Conservation (phyloP, 2,113 vertebrate genomes). For the Dipodomys ordii region DNA sequence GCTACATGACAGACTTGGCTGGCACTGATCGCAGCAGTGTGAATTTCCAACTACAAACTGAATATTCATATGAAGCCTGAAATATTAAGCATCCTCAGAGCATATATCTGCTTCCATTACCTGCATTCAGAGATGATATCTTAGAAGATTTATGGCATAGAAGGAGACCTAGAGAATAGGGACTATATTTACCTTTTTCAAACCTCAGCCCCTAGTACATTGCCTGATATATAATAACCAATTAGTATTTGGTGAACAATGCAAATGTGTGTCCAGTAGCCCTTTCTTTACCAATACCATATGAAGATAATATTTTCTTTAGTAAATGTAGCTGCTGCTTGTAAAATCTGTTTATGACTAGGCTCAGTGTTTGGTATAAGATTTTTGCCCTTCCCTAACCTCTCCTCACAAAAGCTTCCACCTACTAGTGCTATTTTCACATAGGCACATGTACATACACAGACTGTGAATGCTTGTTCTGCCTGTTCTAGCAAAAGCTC, state of each 20-base stretch:
- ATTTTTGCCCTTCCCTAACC: conserved; percentile 10
- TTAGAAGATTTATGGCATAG: not conserved
- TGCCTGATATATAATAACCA: not conserved
- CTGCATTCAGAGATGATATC: conserved; percentile 19
- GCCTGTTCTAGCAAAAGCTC: conserved; percentile 13
- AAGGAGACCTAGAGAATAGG: not conserved
- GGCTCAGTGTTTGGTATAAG: not conserved
- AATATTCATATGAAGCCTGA: not conserved
- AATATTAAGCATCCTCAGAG: not conserved
- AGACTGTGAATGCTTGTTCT: not conserved
- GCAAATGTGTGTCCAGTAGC: not conserved
- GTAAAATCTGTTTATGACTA: not conserved
- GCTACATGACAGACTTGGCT: not conserved
- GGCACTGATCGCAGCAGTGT: not conserved
- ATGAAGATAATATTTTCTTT: not conserved
- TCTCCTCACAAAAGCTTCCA: conserved; percentile 15
- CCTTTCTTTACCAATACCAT: not conserved
- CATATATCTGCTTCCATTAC: not conserved
- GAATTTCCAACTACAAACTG: conserved; percentile 23
- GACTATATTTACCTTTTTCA: conserved; percentile 26
- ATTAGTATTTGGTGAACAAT: conserved; percentile 47
- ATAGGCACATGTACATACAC: not conserved
- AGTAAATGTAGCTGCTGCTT: conserved; percentile 40
- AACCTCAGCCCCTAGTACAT: not conserved
- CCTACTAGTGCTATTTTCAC: not conserved